Base-by-base conservation (phyloP, 2,113 vertebrate species). In the Ceyx melanurus region DNA sequence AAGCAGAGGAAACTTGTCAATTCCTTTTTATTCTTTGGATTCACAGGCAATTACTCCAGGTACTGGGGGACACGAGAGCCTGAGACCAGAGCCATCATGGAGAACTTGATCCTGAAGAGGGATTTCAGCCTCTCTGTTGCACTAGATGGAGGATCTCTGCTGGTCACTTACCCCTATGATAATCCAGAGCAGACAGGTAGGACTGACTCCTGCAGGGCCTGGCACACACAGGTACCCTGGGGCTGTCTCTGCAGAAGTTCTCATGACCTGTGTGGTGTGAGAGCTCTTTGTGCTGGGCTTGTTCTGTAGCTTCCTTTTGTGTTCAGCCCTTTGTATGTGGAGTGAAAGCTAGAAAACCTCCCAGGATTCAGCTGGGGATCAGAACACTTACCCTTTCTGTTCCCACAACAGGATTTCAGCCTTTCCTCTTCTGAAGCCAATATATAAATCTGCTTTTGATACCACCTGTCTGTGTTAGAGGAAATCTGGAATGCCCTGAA, bases 161-260 rank as follows among this genome's bases (percentile, higher is more conserved):
- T 99, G 67, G 98, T 98, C 73, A 99, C 99, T 13, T 99, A 99
- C 87, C 99, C 99, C 0, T 99, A 99, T 31, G 98, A 99, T 96
- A 99, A 98, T 74, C 99, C 99, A 72, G 98, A 98, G 7, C 98
- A 99, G 95, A 97, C 99, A 93, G 98, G 99, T 99, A 97, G 71
- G 60, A 48, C 21, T 29, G 9, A 7, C 60, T 22, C 21, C n/a
- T 67, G 50, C 65, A n/a, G 31, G 42, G 26, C 18, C 19, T n/a
- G 29, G 42, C 66, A 16, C 3, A 2, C 43, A 23, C 13, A 15
- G 4, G 31, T 50, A 25, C 82, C 50, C 70, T 82, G 4, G 2
- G 66, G 70, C 51, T 62, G 17, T 40, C 15, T 28, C 58, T 58
- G 81, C 58, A 70, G 80, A 73, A 58, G 26, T 73, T 83, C 46